Evolutionary conservation across 1,140 invertebrate species (phyloP).

Genomic region (Aphaenogaster rudis): DNA sequence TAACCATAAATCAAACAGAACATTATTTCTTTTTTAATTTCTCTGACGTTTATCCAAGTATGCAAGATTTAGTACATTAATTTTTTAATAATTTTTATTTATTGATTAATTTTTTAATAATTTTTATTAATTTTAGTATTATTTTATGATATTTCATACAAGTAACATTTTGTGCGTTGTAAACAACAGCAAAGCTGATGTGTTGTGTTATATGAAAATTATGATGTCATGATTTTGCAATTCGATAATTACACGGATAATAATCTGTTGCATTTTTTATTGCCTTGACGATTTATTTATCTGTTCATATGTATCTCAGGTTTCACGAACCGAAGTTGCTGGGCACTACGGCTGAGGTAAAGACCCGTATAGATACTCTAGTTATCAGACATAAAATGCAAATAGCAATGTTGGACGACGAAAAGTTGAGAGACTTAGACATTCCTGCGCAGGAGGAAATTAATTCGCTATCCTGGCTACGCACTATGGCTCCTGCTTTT

Average conservation of each 20-base stretch:
- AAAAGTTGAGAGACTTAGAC: conserved; percentile 74
- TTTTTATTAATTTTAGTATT: background rate
- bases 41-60: background rate
- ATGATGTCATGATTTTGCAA: background rate
- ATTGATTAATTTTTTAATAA: background rate
- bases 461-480: conserved; percentile 88
- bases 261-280: conserved; percentile 15
- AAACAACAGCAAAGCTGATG: conserved; percentile 22
- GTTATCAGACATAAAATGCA: conserved; percentile 72
- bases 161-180: background rate
- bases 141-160: background rate
- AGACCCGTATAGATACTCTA: conserved; percentile 4
- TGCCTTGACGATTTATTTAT: background rate
- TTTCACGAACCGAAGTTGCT: conserved; percentile 61
- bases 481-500: conserved; percentile 91
- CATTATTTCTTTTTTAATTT: background rate
- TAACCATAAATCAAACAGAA: background rate
- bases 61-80: background rate
- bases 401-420: conserved; percentile 79
- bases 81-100: background rate
- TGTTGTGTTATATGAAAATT: background rate
- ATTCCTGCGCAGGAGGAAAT: conserved; percentile 73
- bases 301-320: conserved; percentile 49
- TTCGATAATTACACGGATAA: background rate
- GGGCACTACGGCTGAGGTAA: conserved; percentile 35